Percentiles rank a stretch among this genome's conserved stretches.
Evolutionary conservation across 2,888 invertebrate genomes (phyloP).

Genomic region (Panopea generosa): DNA sequence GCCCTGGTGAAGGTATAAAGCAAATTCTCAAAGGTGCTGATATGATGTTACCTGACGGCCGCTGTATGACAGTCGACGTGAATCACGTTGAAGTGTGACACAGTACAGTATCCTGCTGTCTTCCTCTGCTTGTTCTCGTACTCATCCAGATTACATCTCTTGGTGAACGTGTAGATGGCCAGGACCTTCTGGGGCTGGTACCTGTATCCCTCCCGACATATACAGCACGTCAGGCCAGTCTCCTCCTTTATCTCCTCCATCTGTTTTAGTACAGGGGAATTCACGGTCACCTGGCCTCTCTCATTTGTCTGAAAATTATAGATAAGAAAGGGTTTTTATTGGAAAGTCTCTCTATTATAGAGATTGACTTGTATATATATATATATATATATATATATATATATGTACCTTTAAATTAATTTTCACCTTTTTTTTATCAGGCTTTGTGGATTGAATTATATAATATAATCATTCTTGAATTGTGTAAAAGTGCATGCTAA

Average conservation of each 20-base stretch:
- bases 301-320: slow-evolving; percentile 92
- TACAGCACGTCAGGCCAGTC: slow-evolving; percentile 97
- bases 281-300: slow-evolving; percentile 97
- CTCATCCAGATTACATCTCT: slow-evolving; percentile 97
- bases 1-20: too few species aligned
- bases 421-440: too few species aligned
- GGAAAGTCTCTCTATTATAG: slow-evolving; percentile 85
- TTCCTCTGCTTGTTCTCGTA: slow-evolving; percentile 95
- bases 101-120: slow-evolving; percentile 93
- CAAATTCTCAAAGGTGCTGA: too few species aligned
- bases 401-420: too few species aligned
- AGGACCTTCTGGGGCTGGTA: slow-evolving; percentile 89
- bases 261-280: slow-evolving; percentile 92
- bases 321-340: too few species aligned
- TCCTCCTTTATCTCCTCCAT: slow-evolving; percentile 98
- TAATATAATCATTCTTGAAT: too few species aligned
- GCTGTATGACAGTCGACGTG: slow-evolving; percentile 99
- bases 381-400: too few species aligned
- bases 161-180: slow-evolving; percentile 98
- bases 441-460: too few species aligned
- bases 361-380: too few species aligned
- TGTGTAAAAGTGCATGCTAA: too few species aligned
- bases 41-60: slow-evolving; percentile 94
- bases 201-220: slow-evolving; percentile 98
- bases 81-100: slow-evolving; percentile 99